phyloP scores from a whole-genome alignment of 2,797 vertebrate genomes.

The Pangasius macronema region DNA sequence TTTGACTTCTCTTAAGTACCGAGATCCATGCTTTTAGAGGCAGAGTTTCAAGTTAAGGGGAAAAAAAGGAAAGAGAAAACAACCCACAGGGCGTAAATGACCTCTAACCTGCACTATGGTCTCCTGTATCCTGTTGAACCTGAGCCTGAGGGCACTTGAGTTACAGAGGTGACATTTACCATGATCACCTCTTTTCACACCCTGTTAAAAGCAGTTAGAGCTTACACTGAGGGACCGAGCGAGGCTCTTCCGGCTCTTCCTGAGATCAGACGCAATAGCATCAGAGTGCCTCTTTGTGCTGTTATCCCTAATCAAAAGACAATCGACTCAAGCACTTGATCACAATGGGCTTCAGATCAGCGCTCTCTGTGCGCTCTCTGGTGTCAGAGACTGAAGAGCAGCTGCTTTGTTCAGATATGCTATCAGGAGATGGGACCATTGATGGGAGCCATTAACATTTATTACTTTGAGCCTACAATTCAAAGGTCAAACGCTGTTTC shows the following conservation, averaged over 20 bases:
- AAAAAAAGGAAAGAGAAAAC: neutral
- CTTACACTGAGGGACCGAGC: neutral
- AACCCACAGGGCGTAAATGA: slow-evolving; percentile 36
- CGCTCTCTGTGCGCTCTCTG: slow-evolving; percentile 57
- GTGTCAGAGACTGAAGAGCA: slow-evolving; percentile 62
- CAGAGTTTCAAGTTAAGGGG: slow-evolving; percentile 12
- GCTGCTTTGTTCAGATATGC: slow-evolving; percentile 63
- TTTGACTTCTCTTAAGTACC: slow-evolving; percentile 21
- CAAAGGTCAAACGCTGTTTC: neutral
- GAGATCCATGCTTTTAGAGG: slow-evolving; percentile 20
- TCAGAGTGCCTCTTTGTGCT: slow-evolving; percentile 27
- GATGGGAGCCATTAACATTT: slow-evolving; percentile 61
- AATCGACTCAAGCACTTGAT: slow-evolving; percentile 61
- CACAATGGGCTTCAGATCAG: slow-evolving; percentile 43
- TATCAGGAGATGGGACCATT: slow-evolving; percentile 63
- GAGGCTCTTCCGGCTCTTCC: slow-evolving; percentile 4
- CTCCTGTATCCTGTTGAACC: slow-evolving; percentile 39
- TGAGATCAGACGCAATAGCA: slow-evolving; percentile 15
- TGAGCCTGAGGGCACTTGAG: slow-evolving; percentile 20
- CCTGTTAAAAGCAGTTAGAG: slow-evolving; percentile 35
- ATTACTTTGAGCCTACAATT: slow-evolving; percentile 20
- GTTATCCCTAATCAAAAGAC: slow-evolving; percentile 50
- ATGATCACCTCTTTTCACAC: slow-evolving; percentile 42
- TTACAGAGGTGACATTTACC: slow-evolving; percentile 41
- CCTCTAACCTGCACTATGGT: slow-evolving; percentile 33